These are phyloP conservation scores for Stichopus chloronotus DNA, from an alignment of 35 echinoderm and acorn worm species.

Conservation along the genomic window DNA sequence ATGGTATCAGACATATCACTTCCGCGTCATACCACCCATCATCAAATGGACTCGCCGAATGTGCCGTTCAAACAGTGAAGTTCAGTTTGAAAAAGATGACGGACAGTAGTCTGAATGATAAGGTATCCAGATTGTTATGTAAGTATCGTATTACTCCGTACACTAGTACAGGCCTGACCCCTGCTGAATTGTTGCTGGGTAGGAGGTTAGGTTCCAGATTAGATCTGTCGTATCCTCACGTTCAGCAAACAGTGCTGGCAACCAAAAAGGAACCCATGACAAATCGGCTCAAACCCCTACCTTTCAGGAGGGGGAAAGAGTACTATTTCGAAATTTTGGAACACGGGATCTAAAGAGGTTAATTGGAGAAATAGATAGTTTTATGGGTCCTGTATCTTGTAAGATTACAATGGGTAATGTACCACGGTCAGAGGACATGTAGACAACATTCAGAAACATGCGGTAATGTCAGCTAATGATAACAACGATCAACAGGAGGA, in stretches of 20 bases:
- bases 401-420: too few relatives aligned
- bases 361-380: too few relatives aligned
- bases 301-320: constrained; percentile 7
- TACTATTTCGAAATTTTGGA: constrained; percentile 53
- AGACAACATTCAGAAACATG: too few relatives aligned
- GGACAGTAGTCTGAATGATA: constrained; percentile 42
- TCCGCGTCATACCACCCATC: constrained; percentile 37
- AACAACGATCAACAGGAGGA: too few relatives aligned
- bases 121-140: constrained; percentile 69
- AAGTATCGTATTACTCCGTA: constrained; percentile 70
- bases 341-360: too few relatives aligned
- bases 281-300: neutral
- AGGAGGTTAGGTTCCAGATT: constrained; percentile 1
- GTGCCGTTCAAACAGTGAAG: constrained; percentile 52
- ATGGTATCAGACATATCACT: constrained; percentile 13
- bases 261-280: constrained; percentile 54
- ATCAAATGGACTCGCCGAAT: constrained; percentile 58
- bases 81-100: constrained; percentile 15
- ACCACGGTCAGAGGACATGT: too few relatives aligned
- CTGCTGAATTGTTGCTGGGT: constrained; percentile 43
- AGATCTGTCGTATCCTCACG: constrained; percentile 33
- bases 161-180: constrained; percentile 59
- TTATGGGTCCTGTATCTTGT: too few relatives aligned
- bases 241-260: neutral
- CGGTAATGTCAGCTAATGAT: too few relatives aligned